Base-by-base conservation (phyloP, 1,140 invertebrate genomes). In the Brachionus sp. region DNA sequence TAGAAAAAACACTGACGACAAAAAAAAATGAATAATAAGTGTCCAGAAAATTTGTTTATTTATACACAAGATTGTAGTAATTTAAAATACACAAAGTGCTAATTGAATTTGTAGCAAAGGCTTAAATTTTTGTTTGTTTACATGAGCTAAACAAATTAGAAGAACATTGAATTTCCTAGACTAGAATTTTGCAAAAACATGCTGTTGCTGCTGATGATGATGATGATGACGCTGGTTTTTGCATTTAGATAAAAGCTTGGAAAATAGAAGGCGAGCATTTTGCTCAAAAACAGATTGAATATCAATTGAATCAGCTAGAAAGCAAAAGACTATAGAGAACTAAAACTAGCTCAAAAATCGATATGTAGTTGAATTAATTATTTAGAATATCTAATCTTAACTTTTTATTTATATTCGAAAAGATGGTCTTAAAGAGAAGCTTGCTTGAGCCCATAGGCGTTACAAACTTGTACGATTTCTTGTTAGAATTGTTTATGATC, bases 351-450 rank as follows among this genome's bases (percentile, higher is more conserved):
- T 57, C 33, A 66, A 66, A 66, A 66, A 66, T 66, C 64, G 64
- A 66, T 66, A 57, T 57, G 50, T 57, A 66, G 13, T 23, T 66
- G 64, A 66, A 66, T 66, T 66, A 66, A 66, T 66, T 66, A 66
- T 35, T 2, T 10, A 33, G 25, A 66, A n/a, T 29, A 33, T 37
- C 12, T 66, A 33, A 37, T 37, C 33, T 33, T 66, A 42, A 42
- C 39, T 57, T 57, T 23, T 16, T 57, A 57, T 57, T 57, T 57
- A 19, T 57, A 57, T 5, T 57, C n/a, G 50, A 57, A 57, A 57
- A 57, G n/a, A 57, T 57, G 50, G 39, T 13, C 16, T 57, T 57
- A 57, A 19, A 57, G 29, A 57, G 50, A 19, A 16, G 50, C 3
- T 57, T 9, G 19, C 16, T 57, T 57, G 50, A 57, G 50, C 16